phyloP scores from a whole-genome alignment of 2,888 invertebrate species.

The Heliconius charithonia region DNA sequence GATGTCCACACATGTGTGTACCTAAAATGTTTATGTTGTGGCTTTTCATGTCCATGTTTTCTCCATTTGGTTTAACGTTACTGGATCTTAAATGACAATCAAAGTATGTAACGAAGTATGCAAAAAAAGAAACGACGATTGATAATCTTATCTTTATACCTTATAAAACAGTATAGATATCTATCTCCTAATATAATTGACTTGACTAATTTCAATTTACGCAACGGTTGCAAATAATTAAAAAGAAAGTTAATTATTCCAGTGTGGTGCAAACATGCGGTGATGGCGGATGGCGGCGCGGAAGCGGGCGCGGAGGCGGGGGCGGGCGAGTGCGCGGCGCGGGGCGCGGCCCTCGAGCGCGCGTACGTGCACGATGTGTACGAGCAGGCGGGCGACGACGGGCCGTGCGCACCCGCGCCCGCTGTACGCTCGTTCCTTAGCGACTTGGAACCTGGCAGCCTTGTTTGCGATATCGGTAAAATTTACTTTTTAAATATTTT shows the following conservation, averaged over 20 bases:
- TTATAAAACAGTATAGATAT: background rate
- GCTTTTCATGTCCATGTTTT: background rate
- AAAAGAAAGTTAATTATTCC: slow-evolving; percentile 49
- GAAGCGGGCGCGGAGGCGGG: slow-evolving; percentile 59
- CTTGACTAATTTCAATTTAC: background rate
- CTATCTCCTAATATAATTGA: background rate
- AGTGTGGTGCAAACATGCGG: slow-evolving; percentile 76
- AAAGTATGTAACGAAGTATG: too few relatives aligned
- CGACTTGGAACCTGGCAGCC: slow-evolving; percentile 94
- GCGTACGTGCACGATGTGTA: slow-evolving; percentile 98
- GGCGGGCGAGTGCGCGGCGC: slow-evolving; percentile 64
- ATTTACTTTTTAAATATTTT: slow-evolving; percentile 43
- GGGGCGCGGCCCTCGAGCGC: slow-evolving; percentile 76
- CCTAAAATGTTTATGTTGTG: background rate
- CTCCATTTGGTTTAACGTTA: background rate
- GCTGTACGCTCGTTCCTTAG: slow-evolving; percentile 93
- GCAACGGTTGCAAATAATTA: background rate
- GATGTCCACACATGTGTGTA: background rate
- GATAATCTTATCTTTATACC: background rate
- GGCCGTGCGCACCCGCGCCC: slow-evolving; percentile 79
- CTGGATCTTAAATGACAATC: too few relatives aligned
- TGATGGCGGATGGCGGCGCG: slow-evolving; percentile 78
- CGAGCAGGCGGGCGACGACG: slow-evolving; percentile 91
- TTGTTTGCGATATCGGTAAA: slow-evolving; percentile 97
- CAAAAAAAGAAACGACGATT: background rate